A percentile compares a stretch with the other conserved stretches of the same genome.
Conservation (phyloP, 2,888 invertebrate genomes). For the Drosophila barbarae region DNA sequence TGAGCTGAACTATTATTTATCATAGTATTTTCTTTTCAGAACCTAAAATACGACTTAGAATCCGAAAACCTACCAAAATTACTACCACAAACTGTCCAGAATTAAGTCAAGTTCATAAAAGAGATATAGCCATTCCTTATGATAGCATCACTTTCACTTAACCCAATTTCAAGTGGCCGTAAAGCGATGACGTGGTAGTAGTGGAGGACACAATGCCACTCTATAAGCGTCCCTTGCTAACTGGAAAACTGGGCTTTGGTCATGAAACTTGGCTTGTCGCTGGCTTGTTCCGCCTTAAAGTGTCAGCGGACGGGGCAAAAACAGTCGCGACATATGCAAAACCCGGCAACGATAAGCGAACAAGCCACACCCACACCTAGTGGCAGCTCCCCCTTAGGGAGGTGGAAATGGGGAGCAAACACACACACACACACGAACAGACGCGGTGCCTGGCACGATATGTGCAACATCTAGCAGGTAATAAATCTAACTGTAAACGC, state of each 20-base stretch:
- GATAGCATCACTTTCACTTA: slow-evolving; percentile 15
- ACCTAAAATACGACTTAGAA: too few species aligned
- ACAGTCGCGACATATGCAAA: slow-evolving; percentile 68
- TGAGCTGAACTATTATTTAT: too few species aligned
- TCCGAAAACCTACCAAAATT: neutral
- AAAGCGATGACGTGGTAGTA: slow-evolving; percentile 18
- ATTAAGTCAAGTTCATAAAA: neutral
- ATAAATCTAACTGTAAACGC: slow-evolving; percentile 73
- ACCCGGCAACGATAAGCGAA: slow-evolving; percentile 58
- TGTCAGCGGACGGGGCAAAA: slow-evolving; percentile 48
- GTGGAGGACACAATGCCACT: neutral
- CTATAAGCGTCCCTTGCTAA: neutral
- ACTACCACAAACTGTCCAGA: neutral
- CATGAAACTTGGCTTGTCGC: slow-evolving; percentile 34
- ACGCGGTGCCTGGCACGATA: slow-evolving; percentile 46
- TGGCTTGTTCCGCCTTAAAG: slow-evolving; percentile 44
- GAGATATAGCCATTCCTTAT: neutral
- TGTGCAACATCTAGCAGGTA: slow-evolving; percentile 74
- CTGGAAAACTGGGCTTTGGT: slow-evolving; percentile 25
- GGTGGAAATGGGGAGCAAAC: neutral
- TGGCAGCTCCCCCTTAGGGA: neutral
- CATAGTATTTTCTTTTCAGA: too few species aligned
- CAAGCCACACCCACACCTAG: slow-evolving; percentile 24
- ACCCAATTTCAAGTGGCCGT: slow-evolving; percentile 5
- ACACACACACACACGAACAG: neutral